A percentile compares a stretch with the other conserved stretches of the same genome.
These are phyloP conservation scores for Ceyx erithaca DNA, from an alignment of 2,797 vertebrate genomes.

Conservation along the genomic window DNA sequence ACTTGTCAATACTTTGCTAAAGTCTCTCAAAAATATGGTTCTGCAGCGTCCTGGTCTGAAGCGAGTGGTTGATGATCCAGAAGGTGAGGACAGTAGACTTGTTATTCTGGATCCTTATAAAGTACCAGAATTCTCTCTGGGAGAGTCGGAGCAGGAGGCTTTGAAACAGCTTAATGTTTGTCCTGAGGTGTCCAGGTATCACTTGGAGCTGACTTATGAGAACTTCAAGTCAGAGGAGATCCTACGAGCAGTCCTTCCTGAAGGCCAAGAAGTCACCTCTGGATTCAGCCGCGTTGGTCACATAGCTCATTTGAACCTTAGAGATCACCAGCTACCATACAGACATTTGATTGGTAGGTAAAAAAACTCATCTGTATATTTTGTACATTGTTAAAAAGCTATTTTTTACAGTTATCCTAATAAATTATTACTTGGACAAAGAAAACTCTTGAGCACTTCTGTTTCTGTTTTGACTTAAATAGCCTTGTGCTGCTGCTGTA, in stretches of 20 bases:
- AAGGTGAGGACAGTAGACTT: slow-evolving; percentile 79
- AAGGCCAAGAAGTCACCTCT: slow-evolving; percentile 91
- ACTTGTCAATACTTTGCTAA: slow-evolving; percentile 82
- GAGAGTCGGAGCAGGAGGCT: slow-evolving; percentile 78
- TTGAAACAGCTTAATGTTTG: slow-evolving; percentile 80
- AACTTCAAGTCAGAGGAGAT: slow-evolving; percentile 94
- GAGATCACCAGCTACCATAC: slow-evolving; percentile 94
- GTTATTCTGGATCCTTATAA: slow-evolving; percentile 89
- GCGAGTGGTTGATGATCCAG: slow-evolving; percentile 84
- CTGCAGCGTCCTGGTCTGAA: slow-evolving; percentile 88
- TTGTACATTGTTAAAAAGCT: background rate
- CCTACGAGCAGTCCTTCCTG: slow-evolving; percentile 91
- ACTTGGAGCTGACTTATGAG: slow-evolving; percentile 88
- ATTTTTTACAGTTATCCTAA: background rate
- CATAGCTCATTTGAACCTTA: slow-evolving; percentile 94
- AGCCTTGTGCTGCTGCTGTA: background rate
- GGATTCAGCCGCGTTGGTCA: slow-evolving; percentile 95
- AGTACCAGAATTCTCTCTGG: slow-evolving; percentile 79
- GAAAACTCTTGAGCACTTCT: background rate
- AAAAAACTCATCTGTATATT: background rate
- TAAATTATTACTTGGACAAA: background rate
- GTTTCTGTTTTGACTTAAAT: background rate
- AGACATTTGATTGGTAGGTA: slow-evolving; percentile 92
- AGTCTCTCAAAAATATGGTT: slow-evolving; percentile 83
- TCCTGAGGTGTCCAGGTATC: slow-evolving; percentile 80